A percentile compares a stretch with the other conserved stretches of the same genome.
These are phyloP conservation scores for Amphipyra berbera DNA, from an alignment of 2,888 invertebrate genomes.

Conservation along the genomic window DNA sequence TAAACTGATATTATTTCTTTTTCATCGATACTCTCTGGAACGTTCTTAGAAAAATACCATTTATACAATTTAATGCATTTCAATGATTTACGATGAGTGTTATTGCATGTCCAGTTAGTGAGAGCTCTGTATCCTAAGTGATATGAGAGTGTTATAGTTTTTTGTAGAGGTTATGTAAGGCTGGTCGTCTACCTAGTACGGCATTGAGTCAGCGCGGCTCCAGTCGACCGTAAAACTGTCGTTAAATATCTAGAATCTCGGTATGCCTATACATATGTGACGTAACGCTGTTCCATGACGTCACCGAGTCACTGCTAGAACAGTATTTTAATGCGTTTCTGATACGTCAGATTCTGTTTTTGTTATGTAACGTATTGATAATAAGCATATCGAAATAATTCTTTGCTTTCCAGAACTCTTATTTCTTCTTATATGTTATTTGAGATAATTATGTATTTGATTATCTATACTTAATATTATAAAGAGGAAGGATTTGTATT, in stretches of 20 bases:
- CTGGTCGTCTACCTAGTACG: slow-evolving; percentile 45
- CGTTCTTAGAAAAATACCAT: slow-evolving; percentile 10
- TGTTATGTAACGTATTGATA: slow-evolving; percentile 12
- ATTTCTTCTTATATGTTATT: too few species aligned
- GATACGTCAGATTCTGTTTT: slow-evolving; percentile 20
- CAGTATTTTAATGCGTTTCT: slow-evolving; percentile 25
- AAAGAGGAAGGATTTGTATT: too few species aligned
- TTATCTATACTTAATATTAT: too few species aligned
- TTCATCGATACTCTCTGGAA: neutral
- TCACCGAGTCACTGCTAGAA: slow-evolving; percentile 27
- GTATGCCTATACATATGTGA: slow-evolving; percentile 39
- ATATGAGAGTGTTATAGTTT: slow-evolving; percentile 13
- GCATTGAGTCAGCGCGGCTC: slow-evolving; percentile 77
- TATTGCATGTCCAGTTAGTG: slow-evolving; percentile 21
- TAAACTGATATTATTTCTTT: slow-evolving; percentile 2
- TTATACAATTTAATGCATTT: slow-evolving; percentile 27
- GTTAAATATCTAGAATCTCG: slow-evolving; percentile 73
- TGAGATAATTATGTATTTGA: too few species aligned
- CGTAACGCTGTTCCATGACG: slow-evolving; percentile 38
- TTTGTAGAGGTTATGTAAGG: slow-evolving; percentile 50
- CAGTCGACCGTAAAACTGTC: slow-evolving; percentile 81
- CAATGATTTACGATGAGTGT: slow-evolving; percentile 23
- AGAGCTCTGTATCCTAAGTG: slow-evolving; percentile 9
- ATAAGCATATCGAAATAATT: too few species aligned
- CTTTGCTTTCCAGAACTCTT: too few species aligned